Conservation (phyloP, 1,140 invertebrate species). For the Neelides sp. region DNA sequence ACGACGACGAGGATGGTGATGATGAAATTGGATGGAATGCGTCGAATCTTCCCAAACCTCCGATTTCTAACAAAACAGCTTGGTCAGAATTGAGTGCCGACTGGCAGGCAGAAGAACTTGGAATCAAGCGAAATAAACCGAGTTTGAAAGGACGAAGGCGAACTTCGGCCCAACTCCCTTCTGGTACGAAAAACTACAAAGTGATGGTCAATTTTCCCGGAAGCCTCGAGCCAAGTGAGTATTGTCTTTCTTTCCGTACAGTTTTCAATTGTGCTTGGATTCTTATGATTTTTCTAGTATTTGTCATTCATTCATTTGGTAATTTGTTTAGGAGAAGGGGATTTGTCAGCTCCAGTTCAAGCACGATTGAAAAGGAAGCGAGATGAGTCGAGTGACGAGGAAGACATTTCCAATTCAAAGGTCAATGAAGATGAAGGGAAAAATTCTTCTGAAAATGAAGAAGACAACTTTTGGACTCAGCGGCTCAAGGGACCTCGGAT, state of each 20-base stretch:
- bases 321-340: too few relatives aligned
- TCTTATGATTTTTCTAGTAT: too few relatives aligned
- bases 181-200: too few relatives aligned
- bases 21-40: constrained; percentile 4
- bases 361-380: constrained; percentile 6
- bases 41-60: neutral
- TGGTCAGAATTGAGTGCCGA: neutral
- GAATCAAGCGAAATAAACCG: too few relatives aligned
- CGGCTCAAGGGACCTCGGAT: constrained; percentile 55
- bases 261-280: too few relatives aligned
- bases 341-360: neutral
- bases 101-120: neutral
- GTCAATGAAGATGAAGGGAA: neutral
- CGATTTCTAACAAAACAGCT: neutral
- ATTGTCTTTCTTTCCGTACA: too few relatives aligned
- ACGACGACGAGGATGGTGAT: constrained; percentile 38
- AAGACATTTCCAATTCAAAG: neutral
- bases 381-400: neutral
- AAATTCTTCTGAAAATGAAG: constrained; percentile 22
- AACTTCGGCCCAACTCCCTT: too few relatives aligned
- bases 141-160: too few relatives aligned
- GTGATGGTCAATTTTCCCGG: too few relatives aligned
- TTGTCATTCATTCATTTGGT: too few relatives aligned
- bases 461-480: constrained; percentile 41
- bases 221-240: too few relatives aligned